phyloP scores from a whole-genome alignment of 2,113 vertebrate genomes.

The Perca schrenkii region DNA sequence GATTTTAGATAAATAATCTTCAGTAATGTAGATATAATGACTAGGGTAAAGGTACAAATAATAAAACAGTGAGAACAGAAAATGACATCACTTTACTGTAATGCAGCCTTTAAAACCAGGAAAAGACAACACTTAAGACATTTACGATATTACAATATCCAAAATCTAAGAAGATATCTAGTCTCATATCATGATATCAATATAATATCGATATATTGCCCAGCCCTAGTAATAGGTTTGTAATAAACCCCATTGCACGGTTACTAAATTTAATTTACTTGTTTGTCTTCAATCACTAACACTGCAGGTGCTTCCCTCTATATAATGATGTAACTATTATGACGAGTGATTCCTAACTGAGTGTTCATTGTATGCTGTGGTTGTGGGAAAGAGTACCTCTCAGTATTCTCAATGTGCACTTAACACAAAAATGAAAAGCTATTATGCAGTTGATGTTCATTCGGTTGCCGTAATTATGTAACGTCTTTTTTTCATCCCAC shows the following conservation, averaged over 20 bases:
- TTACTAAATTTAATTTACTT: constrained; percentile 24
- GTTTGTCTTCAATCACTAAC: constrained; percentile 42
- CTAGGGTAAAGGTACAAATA: no score
- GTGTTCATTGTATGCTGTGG: constrained; percentile 25
- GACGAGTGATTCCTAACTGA: constrained; percentile 57
- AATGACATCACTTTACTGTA: no score
- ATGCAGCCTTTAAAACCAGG: no score
- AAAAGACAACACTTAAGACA: no score
- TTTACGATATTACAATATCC: no score
- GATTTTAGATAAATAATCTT: no score
- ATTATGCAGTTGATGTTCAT: constrained; percentile 47
- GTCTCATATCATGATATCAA: no score
- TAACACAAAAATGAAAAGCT: constrained; percentile 62
- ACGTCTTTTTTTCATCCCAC: constrained; percentile 34
- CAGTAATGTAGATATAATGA: no score
- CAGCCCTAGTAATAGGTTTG: no score
- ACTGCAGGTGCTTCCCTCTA: constrained; percentile 42
- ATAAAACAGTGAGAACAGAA: no score
- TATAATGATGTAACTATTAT: constrained; percentile 59
- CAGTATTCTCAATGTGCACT: constrained; percentile 58
- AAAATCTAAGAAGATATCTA: no score
- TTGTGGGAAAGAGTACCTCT: constrained; percentile 13
- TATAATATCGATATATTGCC: no score
- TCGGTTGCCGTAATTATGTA: constrained; percentile 39
- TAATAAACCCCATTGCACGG: not conserved